Evolutionary conservation across 2,797 vertebrate genomes (phyloP).

Genomic region (Phataginus tetradactyla): DNA sequence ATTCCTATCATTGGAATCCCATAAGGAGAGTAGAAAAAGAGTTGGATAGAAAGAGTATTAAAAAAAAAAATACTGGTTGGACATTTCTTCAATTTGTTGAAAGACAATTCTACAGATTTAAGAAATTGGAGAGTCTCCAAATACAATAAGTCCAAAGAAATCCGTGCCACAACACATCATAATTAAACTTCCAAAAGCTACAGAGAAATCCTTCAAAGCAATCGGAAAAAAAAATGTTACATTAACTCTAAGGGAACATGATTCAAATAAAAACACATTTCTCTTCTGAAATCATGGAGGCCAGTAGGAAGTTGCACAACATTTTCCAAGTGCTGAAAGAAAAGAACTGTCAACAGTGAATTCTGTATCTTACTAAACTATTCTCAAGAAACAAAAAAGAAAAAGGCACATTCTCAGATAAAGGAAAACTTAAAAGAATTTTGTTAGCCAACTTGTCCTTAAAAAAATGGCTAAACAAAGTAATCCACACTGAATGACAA

Average conservation of each 20-base stretch:
- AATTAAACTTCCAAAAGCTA: not conserved
- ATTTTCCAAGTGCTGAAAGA: not conserved
- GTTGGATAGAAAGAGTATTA: not conserved
- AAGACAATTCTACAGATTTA: constrained; percentile 26
- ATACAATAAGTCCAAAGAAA: not conserved
- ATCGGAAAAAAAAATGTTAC: not conserved
- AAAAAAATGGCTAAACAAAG: not conserved
- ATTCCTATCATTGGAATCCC: not conserved
- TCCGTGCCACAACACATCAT: not conserved
- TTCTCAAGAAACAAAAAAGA: not conserved
- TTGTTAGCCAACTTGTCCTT: not conserved
- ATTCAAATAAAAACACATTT: not conserved
- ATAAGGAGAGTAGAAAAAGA: not conserved
- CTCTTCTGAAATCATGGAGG: not conserved
- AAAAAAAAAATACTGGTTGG: not conserved
- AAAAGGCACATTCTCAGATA: not conserved
- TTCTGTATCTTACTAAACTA: constrained; percentile 9
- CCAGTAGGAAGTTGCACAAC: not conserved
- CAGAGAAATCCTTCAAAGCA: not conserved
- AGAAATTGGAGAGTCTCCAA: constrained; percentile 13
- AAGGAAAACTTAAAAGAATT: not conserved
- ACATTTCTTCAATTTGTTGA: not conserved
- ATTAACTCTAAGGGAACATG: not conserved
- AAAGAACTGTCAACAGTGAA: not conserved
- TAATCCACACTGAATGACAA: not conserved